Conservation (phyloP, 1,140 invertebrate species). For the Monomorium pharaonis region DNA sequence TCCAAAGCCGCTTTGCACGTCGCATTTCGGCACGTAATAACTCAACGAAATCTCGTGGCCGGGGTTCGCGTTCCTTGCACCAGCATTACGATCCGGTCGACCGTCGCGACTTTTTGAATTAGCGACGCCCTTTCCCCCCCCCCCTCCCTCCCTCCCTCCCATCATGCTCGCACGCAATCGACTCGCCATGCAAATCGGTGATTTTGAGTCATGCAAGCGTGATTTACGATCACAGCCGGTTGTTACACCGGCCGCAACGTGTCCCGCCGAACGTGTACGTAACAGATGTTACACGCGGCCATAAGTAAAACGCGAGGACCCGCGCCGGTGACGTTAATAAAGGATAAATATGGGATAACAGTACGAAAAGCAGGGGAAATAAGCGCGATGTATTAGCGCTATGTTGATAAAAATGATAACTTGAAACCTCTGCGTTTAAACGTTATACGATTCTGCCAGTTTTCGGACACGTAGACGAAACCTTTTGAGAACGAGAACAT, state of each 20-base stretch:
- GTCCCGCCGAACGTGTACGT: conserved; percentile 35
- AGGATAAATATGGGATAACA: conserved; percentile 24
- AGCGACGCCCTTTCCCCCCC: no score
- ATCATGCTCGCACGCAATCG: conserved; percentile 53
- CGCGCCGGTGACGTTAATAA: conserved; percentile 32
- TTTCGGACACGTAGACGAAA: not conserved
- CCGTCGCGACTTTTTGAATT: conserved; percentile 43
- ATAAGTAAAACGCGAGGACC: conserved; percentile 34
- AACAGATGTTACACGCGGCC: conserved; percentile 44
- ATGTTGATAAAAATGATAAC: not conserved
- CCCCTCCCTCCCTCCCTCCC: no score
- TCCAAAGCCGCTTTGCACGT: conserved; percentile 36
- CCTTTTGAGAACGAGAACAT: not conserved
- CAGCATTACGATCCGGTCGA: conserved; percentile 24
- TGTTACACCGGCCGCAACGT: conserved; percentile 47
- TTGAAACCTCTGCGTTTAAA: not conserved
- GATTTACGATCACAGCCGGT: conserved; percentile 56
- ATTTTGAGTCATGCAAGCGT: conserved; percentile 58
- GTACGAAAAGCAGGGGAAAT: not conserved
- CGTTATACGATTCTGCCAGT: not conserved
- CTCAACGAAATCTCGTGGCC: conserved; percentile 24
- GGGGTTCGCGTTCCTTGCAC: conserved; percentile 31
- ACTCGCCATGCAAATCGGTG: conserved; percentile 48
- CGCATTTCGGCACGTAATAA: conserved; percentile 52
- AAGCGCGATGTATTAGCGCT: not conserved